Evolutionary conservation across 2,797 vertebrate genomes (phyloP).

Genomic region (Oreortyx pictus): DNA sequence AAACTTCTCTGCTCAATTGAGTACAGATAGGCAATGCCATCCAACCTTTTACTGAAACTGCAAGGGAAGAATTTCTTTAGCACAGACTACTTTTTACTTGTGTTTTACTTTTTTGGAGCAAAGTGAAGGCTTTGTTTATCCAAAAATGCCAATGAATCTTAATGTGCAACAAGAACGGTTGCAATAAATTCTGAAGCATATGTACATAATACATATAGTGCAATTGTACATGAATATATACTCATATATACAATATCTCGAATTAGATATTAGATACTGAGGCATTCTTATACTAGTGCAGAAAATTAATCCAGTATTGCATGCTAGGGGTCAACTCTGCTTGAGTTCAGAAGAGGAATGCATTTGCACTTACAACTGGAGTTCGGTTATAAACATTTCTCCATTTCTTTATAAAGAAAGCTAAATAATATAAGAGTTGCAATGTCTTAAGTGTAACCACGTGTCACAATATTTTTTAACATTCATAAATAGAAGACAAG

Average conservation of each 20-base stretch:
- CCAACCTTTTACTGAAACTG: background rate
- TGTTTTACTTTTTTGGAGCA: background rate
- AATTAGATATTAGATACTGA: background rate
- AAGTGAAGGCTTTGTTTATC: background rate
- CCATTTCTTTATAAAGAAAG: background rate
- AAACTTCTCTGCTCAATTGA: background rate
- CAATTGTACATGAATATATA: background rate
- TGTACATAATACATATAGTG: background rate
- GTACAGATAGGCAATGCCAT: background rate
- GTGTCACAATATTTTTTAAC: background rate
- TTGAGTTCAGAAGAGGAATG: background rate
- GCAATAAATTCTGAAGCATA: background rate
- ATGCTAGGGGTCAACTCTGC: background rate
- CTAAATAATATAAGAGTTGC: background rate
- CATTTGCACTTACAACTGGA: background rate
- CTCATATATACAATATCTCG: background rate
- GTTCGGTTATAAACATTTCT: background rate
- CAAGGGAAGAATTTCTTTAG: background rate
- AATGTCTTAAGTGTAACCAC: background rate
- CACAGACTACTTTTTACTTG: background rate
- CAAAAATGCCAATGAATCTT: background rate
- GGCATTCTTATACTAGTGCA: background rate
- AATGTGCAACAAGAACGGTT: background rate
- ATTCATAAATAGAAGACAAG: background rate
- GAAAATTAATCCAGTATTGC: background rate